Conservation (phyloP, 2,113 vertebrate genomes). For the Chaenogobius annularis region DNA sequence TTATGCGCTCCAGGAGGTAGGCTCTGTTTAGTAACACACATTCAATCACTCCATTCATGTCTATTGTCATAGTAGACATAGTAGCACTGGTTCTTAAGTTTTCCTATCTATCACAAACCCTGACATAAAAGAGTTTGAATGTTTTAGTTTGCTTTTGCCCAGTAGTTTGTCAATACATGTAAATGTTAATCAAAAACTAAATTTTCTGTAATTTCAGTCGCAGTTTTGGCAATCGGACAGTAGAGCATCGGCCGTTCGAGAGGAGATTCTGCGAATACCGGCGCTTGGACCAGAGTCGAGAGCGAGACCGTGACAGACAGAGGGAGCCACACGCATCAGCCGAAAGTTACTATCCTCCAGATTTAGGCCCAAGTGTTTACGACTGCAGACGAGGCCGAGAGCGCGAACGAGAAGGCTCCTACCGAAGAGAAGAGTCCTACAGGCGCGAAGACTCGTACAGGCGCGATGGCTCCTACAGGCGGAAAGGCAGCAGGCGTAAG, state of each 20-base stretch:
- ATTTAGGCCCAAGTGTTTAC: constrained; percentile 82
- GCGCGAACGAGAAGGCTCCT: constrained; percentile 76
- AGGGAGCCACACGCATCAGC: constrained; percentile 77
- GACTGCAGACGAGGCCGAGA: constrained; percentile 87
- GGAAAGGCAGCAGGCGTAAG: constrained; percentile 96
- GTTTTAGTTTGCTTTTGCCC: neutral
- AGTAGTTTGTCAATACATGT: neutral
- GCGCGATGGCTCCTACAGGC: constrained; percentile 76
- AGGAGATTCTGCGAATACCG: constrained; percentile 89
- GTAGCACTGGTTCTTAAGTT: too few species aligned
- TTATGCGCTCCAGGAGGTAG: constrained; percentile 75
- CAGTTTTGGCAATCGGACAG: constrained; percentile 87
- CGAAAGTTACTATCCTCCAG: constrained; percentile 84
- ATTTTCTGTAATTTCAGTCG: constrained; percentile 40
- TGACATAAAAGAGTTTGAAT: too few species aligned
- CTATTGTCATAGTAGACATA: too few species aligned
- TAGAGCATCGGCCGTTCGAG: constrained; percentile 85
- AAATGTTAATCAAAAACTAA: neutral
- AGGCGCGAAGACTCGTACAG: constrained; percentile 72
- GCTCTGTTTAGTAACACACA: constrained; percentile 16
- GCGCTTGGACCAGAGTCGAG: constrained; percentile 85
- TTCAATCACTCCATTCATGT: too few species aligned
- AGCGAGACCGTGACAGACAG: constrained; percentile 79
- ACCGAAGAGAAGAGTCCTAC: constrained; percentile 40
- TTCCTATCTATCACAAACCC: neutral